Conservation (phyloP, 2,888 invertebrate species). For the Megalurothrips usitatus region DNA sequence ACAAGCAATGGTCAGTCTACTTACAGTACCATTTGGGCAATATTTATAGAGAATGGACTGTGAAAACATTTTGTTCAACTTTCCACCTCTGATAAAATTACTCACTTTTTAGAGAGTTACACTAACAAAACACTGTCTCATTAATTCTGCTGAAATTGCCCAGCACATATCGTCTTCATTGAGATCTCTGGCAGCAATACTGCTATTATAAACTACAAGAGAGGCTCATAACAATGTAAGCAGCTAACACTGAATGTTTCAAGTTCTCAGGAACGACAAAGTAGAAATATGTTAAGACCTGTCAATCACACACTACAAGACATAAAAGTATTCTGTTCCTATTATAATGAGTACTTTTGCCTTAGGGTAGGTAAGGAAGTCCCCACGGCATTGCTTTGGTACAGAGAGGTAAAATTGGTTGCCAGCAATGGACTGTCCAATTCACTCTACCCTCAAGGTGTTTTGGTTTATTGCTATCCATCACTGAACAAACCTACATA, state of each 20-base stretch:
- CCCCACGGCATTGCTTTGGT: slow-evolving; percentile 21
- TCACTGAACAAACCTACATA: slow-evolving; percentile 25
- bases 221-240: slow-evolving; percentile 22
- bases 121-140: neutral
- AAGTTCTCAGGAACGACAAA: slow-evolving; percentile 13
- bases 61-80: slow-evolving; percentile 9
- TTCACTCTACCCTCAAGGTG: neutral
- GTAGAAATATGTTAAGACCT: slow-evolving; percentile 14
- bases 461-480: slow-evolving; percentile 25
- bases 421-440: slow-evolving; percentile 15
- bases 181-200: slow-evolving; percentile 13
- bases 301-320: slow-evolving; percentile 15
- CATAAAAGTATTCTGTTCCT: slow-evolving; percentile 1
- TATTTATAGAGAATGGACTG: slow-evolving; percentile 9
- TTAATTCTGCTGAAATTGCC: neutral
- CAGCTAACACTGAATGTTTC: slow-evolving; percentile 17
- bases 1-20: slow-evolving; percentile 26
- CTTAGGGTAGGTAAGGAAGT: slow-evolving; percentile 11
- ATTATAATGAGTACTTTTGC: slow-evolving; percentile 16
- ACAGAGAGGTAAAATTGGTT: slow-evolving; percentile 11
- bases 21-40: slow-evolving; percentile 16
- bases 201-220: slow-evolving; percentile 17
- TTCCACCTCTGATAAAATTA: neutral
- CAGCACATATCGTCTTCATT: neutral
- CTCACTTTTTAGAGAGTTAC: neutral